Evolutionary conservation across 23 tunicate genomes (phyloP), one percentile per base, ranked within the genome.

Genomic region (Corella eumyota): DNA sequence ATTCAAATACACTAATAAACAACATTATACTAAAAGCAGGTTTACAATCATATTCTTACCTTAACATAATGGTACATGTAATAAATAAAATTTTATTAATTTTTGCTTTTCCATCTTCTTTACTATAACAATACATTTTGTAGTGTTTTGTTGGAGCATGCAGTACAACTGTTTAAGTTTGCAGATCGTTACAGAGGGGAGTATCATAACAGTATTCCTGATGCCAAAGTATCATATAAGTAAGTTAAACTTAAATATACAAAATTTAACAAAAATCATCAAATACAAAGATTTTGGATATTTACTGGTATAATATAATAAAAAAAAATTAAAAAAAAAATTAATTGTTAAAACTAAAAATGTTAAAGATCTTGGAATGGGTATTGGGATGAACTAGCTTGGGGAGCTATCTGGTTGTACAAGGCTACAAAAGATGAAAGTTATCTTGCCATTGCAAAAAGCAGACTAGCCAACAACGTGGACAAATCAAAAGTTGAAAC

Each of bases 391-490:
- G 98, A 92, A 45, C 68, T 92, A 6, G 83, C 93, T 0, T 92
- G 98, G 98, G 98, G 87, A 2, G 93, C 93, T 25, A 45, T 59
- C 2, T 92, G 98, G 98, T 61, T 92, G 34, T 72, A 75, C 78
- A 72, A 79, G 54, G 86, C 87, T 2, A 81, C 92, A 19, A 64
- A 47, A 2, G 56, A 83, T 1, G 0, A 61, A 6, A 26, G 33
- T 17, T 92, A 83, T 37, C 53, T 92, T 25, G 59, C 58, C 6
- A 52, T 37, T 2, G 82, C 98, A 1, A 67, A 55, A 50, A 21
- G 57, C 13, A 31, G 78, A 32, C 21, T 83, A 56, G 55, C 53
- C 4, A 36, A 68, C 35, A 65, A 67, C 35, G 65, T 66, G 36
- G 61, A 65, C 22, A 31, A 58, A 30, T 53, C 74, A 9, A 21